These are phyloP conservation scores for Enoplosus armatus DNA, from an alignment of 2,797 vertebrate genomes.

Conservation along the genomic window DNA sequence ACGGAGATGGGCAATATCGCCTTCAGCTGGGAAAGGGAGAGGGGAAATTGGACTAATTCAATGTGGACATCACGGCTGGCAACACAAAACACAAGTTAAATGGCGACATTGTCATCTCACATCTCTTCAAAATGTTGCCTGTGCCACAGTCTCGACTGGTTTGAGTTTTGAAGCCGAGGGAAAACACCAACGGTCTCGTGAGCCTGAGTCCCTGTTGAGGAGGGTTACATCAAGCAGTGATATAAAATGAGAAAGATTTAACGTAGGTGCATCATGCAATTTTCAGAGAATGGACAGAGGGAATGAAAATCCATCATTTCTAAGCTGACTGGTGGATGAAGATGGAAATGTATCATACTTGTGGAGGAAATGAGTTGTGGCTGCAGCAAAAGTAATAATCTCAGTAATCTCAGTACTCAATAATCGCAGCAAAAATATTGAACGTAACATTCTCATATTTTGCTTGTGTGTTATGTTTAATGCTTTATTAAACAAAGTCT, in stretches of 20 bases:
- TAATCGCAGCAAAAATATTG: background rate
- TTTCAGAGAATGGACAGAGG: background rate
- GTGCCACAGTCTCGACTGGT: conserved; percentile 26
- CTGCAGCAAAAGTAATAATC: background rate
- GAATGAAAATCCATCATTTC: background rate
- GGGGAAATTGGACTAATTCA: conserved; percentile 48
- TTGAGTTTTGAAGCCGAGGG: conserved; percentile 15
- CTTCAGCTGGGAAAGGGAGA: conserved; percentile 20
- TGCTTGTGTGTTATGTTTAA: too few relatives aligned
- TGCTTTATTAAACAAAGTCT: background rate
- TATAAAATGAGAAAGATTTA: conserved; percentile 9
- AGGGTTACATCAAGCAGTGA: conserved; percentile 18
- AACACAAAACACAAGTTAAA: conserved; percentile 30
- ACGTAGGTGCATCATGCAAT: background rate
- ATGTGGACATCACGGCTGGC: conserved; percentile 24
- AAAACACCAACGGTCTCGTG: conserved; percentile 13
- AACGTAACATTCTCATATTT: background rate
- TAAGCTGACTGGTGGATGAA: background rate
- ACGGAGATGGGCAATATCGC: conserved; percentile 29
- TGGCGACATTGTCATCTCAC: conserved; percentile 24
- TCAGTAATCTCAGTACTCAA: too few relatives aligned
- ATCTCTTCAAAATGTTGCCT: conserved; percentile 15
- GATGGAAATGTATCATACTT: background rate
- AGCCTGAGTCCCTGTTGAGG: conserved; percentile 12
- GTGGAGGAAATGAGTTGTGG: background rate